Evolutionary conservation across 2,113 vertebrate species (phyloP).

Genomic region (Poicephalus meyeri): DNA sequence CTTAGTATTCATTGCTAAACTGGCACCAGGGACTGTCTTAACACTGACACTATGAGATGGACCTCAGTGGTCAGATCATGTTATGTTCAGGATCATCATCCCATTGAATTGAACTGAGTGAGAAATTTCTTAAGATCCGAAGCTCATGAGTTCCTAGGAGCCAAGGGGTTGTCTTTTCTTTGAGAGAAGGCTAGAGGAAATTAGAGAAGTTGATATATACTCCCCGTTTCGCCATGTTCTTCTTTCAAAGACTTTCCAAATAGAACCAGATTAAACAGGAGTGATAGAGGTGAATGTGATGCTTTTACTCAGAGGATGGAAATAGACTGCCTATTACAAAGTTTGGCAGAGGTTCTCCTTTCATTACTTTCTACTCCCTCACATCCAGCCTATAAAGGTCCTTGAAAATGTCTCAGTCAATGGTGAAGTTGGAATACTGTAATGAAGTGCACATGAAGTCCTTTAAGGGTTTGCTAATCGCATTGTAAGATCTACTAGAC

Average conservation of each 20-base stretch:
- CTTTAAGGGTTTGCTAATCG: neutral
- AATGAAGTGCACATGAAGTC: neutral
- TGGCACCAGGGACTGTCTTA: neutral
- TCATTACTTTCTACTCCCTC: neutral
- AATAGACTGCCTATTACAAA: neutral
- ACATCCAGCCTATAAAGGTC: neutral
- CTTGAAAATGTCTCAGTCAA: neutral
- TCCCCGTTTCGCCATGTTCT: neutral
- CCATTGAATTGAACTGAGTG: neutral
- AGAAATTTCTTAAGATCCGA: neutral
- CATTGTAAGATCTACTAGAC: neutral
- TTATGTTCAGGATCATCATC: neutral
- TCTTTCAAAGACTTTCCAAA: neutral
- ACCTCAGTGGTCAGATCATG: neutral
- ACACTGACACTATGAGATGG: neutral
- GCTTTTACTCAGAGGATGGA: neutral
- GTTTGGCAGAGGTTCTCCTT: neutral
- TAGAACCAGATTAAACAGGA: neutral
- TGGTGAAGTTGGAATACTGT: neutral
- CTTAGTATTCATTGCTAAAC: neutral
- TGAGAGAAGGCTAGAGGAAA: neutral
- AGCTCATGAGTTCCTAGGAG: neutral
- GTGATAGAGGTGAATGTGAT: neutral
- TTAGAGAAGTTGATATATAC: neutral
- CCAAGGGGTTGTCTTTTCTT: neutral